Percentiles rank a stretch among this genome's conserved stretches.
phyloP scores from a whole-genome alignment of 2,113 vertebrate species.

The Sapajus apella region DNA sequence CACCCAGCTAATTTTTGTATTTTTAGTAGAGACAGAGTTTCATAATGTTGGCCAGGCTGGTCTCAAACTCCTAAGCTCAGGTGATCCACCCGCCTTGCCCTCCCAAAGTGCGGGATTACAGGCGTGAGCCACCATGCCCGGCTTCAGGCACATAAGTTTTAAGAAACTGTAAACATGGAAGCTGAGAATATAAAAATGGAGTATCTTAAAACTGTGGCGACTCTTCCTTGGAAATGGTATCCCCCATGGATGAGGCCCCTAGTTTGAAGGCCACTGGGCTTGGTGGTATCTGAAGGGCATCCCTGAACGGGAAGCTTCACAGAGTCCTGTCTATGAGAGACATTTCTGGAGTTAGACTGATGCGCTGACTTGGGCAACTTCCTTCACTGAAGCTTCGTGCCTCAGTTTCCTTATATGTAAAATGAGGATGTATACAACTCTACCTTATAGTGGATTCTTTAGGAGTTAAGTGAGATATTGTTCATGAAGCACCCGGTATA shows the following conservation, averaged over 20 bases:
- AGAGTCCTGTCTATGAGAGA: neutral
- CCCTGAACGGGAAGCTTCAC: neutral
- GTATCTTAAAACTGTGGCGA: neutral
- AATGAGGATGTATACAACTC: neutral
- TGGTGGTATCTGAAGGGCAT: neutral
- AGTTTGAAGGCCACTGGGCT: neutral
- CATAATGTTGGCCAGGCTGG: no score
- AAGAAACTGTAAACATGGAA: neutral
- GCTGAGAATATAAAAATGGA: neutral
- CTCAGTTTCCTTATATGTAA: neutral
- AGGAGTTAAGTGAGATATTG: neutral
- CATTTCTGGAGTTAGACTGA: neutral
- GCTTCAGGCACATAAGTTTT: neutral
- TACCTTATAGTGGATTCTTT: neutral
- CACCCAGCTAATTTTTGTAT: no score
- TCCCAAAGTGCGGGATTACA: no score
- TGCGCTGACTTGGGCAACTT: neutral
- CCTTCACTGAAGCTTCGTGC: neutral
- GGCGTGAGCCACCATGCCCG: no score
- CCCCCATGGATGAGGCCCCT: neutral
- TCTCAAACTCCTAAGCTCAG: no score
- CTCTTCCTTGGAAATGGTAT: neutral
- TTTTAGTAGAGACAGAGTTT: no score
- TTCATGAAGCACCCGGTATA: neutral
- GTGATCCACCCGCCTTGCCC: rapidly evolving